These are phyloP conservation scores for Vollenhovia emeryi DNA, from an alignment of 1,140 invertebrate genomes.

Conservation along the genomic window DNA sequence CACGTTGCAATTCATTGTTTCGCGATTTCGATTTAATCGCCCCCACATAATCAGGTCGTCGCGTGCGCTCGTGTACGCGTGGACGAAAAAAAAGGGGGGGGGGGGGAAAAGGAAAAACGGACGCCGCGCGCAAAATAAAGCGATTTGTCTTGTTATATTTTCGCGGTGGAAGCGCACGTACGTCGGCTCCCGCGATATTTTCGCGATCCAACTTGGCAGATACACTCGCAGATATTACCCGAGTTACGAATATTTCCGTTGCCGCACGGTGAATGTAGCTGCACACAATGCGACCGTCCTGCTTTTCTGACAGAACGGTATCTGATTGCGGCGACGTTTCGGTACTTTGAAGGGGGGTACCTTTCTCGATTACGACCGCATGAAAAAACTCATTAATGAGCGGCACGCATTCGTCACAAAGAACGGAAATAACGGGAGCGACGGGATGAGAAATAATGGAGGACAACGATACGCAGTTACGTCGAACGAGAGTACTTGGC, in stretches of 20 bases:
- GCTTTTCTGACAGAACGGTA: slow-evolving; percentile 39
- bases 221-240: neutral
- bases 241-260: slow-evolving; percentile 46
- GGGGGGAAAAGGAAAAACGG: slow-evolving; percentile 44
- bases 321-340: slow-evolving; percentile 52
- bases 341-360: slow-evolving; percentile 35
- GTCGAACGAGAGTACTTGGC: slow-evolving; percentile 12
- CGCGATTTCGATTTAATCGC: slow-evolving; percentile 22
- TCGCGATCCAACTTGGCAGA: slow-evolving; percentile 23
- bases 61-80: slow-evolving; percentile 14
- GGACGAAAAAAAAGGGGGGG: too few species aligned
- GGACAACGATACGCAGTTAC: neutral
- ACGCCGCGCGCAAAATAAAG: neutral
- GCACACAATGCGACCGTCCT: slow-evolving; percentile 25
- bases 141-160: slow-evolving; percentile 50
- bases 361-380: slow-evolving; percentile 8
- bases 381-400: slow-evolving; percentile 49
- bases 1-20: slow-evolving; percentile 16
- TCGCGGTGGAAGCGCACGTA: slow-evolving; percentile 2
- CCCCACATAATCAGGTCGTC: slow-evolving; percentile 23
- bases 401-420: slow-evolving; percentile 12
- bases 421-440: slow-evolving; percentile 33
- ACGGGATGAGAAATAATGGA: neutral
- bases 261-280: slow-evolving; percentile 14
- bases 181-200: slow-evolving; percentile 17